A percentile compares a stretch with the other conserved stretches of the same genome.
Evolutionary conservation across 2,113 vertebrate species (phyloP).

Genomic region (Dicentrarchus labrax): DNA sequence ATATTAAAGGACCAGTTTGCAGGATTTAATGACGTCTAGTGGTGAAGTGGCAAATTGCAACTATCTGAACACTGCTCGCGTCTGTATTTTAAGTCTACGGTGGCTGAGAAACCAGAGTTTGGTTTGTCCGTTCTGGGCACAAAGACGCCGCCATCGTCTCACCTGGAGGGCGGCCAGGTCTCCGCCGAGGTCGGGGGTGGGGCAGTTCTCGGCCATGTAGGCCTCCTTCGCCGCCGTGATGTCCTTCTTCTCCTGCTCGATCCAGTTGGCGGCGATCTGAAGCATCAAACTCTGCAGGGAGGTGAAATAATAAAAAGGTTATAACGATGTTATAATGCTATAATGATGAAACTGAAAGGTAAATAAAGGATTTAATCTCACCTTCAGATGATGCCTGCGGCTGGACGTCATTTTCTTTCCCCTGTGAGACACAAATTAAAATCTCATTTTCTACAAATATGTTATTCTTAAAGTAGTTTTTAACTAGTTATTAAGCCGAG

Average conservation of each 20-base stretch:
- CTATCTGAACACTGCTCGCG: too few relatives aligned
- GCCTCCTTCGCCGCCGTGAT: slow-evolving; percentile 83
- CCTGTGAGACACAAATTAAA: slow-evolving; percentile 16
- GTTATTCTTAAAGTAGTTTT: too few relatives aligned
- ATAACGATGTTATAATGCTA: too few relatives aligned
- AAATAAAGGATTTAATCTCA: slow-evolving; percentile 58
- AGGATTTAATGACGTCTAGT: too few relatives aligned
- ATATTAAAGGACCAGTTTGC: too few relatives aligned
- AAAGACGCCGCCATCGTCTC: neutral
- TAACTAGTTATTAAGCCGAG: too few relatives aligned
- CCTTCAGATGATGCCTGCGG: slow-evolving; percentile 95
- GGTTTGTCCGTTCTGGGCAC: too few relatives aligned
- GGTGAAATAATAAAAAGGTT: neutral
- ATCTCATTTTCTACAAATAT: too few relatives aligned
- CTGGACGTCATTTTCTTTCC: slow-evolving; percentile 91
- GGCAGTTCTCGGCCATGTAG: slow-evolving; percentile 89
- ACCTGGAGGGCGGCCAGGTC: slow-evolving; percentile 90
- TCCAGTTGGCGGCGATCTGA: slow-evolving; percentile 87
- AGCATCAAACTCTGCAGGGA: slow-evolving; percentile 92
- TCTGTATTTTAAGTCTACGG: too few relatives aligned
- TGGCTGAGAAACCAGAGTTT: too few relatives aligned
- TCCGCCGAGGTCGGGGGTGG: slow-evolving; percentile 80
- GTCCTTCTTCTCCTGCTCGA: slow-evolving; percentile 88
- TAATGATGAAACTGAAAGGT: neutral
- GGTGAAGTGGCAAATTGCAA: too few relatives aligned